Percentiles rank a stretch among this genome's conserved stretches.
Evolutionary conservation across 2,888 invertebrate species (phyloP).

Genomic region (Margaritifera margaritifera): DNA sequence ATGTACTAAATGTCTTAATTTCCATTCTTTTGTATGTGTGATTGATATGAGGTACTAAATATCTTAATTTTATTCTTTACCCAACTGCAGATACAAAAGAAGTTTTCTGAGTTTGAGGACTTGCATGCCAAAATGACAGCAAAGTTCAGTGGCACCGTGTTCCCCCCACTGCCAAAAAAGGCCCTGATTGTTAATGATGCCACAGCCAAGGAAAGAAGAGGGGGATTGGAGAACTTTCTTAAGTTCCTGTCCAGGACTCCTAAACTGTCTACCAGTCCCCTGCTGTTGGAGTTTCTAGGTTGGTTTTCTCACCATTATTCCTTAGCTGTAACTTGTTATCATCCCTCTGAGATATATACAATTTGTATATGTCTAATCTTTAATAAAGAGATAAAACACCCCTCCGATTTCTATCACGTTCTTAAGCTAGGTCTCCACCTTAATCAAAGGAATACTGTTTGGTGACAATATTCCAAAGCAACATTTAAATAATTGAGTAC

Average conservation of each 20-base stretch:
- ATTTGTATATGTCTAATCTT: background rate
- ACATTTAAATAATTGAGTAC: no score
- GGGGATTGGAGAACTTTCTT: conserved; percentile 51
- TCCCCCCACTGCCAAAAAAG: conserved; percentile 60
- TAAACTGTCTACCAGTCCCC: conserved; percentile 45
- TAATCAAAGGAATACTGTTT: no score
- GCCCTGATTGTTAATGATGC: conserved; percentile 51
- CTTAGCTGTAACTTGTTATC: background rate
- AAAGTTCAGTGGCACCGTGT: conserved; percentile 53
- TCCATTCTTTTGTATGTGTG: no score
- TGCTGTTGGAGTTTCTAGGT: conserved; percentile 65
- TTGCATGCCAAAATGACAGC: conserved; percentile 49
- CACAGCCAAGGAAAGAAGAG: conserved; percentile 53
- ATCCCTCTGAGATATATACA: no score
- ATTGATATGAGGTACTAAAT: no score
- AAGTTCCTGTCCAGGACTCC: conserved; percentile 57
- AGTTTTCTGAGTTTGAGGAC: conserved; percentile 62
- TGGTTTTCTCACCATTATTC: background rate
- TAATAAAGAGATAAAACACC: no score
- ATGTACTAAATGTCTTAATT: no score
- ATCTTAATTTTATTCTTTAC: background rate
- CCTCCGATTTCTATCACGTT: no score
- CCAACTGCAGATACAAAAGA: conserved; percentile 50
- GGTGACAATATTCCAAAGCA: no score
- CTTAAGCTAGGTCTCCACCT: no score